phyloP scores from a whole-genome alignment of 2,113 vertebrate genomes.

The Syrrhaptes paradoxus region DNA sequence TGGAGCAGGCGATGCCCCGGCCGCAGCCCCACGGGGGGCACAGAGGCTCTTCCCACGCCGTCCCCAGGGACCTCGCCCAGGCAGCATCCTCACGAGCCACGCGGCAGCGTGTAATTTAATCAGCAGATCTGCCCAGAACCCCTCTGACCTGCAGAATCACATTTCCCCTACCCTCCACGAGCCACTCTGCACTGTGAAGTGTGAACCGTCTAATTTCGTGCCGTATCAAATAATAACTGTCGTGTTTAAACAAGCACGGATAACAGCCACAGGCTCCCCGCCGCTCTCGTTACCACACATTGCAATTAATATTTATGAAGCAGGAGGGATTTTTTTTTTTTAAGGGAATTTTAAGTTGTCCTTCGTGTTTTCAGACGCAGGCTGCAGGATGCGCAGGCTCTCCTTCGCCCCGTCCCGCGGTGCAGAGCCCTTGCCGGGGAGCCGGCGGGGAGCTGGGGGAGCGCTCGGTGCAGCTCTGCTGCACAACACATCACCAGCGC shows the following conservation, averaged over 20 bases:
- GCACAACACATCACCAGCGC: background rate
- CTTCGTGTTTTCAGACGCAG: slow-evolving; percentile 15
- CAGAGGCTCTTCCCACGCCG: accelerated
- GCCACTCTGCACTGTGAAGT: background rate
- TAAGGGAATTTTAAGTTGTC: slow-evolving; percentile 42
- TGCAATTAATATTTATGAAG: slow-evolving; percentile 78
- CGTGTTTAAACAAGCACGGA: slow-evolving; percentile 71
- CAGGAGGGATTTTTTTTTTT: background rate
- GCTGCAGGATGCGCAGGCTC: slow-evolving; percentile 56
- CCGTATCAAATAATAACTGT: slow-evolving; percentile 60
- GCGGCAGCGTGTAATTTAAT: background rate
- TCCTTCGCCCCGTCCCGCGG: too few relatives aligned
- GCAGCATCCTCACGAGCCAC: accelerated
- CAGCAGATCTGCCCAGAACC: background rate
- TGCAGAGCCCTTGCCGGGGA: too few relatives aligned
- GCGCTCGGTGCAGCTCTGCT: background rate
- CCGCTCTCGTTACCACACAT: slow-evolving; percentile 43
- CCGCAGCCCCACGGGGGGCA: background rate
- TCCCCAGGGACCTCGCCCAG: background rate
- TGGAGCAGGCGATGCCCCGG: accelerated
- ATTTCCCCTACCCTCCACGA: background rate
- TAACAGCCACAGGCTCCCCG: slow-evolving; percentile 62
- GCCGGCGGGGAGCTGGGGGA: too few relatives aligned
- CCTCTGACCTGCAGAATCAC: background rate
- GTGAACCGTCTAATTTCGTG: slow-evolving; percentile 44